These are phyloP conservation scores for Ctenopoma kingsleyae DNA, from an alignment of 2,797 vertebrate genomes.

Conservation along the genomic window DNA sequence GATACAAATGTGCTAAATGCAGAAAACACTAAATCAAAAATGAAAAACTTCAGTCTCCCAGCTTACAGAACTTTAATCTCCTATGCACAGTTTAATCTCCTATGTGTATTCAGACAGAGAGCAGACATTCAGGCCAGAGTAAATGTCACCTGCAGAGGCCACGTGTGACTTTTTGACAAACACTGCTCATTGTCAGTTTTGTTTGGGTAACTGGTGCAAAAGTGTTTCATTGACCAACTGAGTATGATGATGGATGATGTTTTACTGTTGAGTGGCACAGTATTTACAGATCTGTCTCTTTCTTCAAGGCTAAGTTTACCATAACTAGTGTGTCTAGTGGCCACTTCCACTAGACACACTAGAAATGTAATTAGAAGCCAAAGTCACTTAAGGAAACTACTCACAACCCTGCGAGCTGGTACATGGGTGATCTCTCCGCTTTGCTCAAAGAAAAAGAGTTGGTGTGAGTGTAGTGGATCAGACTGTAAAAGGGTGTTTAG, in stretches of 20 bases:
- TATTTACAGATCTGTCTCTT: background rate
- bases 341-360: too few relatives aligned
- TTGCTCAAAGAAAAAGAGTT: conserved; percentile 24
- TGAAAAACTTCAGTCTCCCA: background rate
- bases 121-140: conserved; percentile 35
- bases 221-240: conserved; percentile 33
- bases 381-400: background rate
- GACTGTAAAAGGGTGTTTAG: conserved; percentile 22
- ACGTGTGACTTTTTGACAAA: conserved; percentile 23
- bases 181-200: conserved; percentile 20
- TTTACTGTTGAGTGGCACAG: conserved; percentile 4
- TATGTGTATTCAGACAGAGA: conserved; percentile 15
- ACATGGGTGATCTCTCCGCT: conserved; percentile 26
- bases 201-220: conserved; percentile 18
- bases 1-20: background rate
- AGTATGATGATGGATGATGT: conserved; percentile 3
- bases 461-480: background rate
- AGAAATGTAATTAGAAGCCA: background rate
- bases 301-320: background rate
- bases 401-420: background rate
- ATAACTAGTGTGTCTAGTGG: too few relatives aligned
- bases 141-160: conserved; percentile 52
- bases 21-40: background rate
- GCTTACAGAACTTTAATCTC: background rate
- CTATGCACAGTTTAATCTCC: background rate